phyloP scores from a whole-genome alignment of 2,888 invertebrate species.

The Candidula unifasciata region DNA sequence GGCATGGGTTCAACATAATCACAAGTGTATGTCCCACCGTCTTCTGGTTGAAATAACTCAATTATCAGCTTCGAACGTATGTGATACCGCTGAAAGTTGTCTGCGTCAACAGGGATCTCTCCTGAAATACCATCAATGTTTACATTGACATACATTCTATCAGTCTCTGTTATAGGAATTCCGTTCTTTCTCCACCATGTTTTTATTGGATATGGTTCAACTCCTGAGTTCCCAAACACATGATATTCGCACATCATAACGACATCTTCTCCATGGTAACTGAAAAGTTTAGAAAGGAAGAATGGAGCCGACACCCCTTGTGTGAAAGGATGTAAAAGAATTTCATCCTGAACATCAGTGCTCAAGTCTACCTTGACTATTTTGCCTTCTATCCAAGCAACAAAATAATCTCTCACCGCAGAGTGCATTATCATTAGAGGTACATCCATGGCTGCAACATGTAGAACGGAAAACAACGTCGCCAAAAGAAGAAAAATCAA shows the following conservation, averaged over 20 bases:
- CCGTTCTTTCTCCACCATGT: constrained; percentile 27
- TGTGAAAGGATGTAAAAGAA: not conserved
- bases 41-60: not conserved
- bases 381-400: not conserved
- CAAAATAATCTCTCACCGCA: not conserved
- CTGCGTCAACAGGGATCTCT: no score
- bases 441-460: not conserved
- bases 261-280: not conserved
- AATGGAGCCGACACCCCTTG: not conserved
- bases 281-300: not conserved
- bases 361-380: not conserved
- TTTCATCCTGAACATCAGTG: not conserved
- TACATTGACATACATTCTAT: not conserved
- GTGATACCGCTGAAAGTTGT: not conserved
- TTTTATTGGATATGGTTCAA: constrained; percentile 1
- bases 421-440: not conserved
- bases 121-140: not conserved
- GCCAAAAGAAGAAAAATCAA: not conserved
- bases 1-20: constrained; percentile 15
- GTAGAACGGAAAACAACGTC: not conserved
- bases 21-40: not conserved
- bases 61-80: not conserved
- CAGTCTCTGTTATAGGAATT: not conserved
- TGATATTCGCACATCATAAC: not conserved
- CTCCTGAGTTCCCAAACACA: not conserved